These are phyloP conservation scores for Junonia oenone DNA, from an alignment of 2,888 invertebrate genomes.

Conservation along the genomic window DNA sequence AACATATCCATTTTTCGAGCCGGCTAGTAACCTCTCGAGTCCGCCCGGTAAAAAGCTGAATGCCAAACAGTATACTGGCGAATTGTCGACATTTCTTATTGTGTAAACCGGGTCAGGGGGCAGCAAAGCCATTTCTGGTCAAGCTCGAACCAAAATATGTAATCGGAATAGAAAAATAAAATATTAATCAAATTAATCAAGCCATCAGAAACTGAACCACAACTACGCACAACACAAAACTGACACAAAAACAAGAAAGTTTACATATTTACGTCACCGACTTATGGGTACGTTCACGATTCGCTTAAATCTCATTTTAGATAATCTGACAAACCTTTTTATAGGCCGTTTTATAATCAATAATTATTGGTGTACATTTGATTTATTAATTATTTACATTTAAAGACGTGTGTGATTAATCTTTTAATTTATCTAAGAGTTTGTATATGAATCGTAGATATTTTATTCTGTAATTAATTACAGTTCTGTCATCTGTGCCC, in stretches of 20 bases:
- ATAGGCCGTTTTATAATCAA: no score
- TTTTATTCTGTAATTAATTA: not conserved
- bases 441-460: no score
- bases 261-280: constrained; percentile 28
- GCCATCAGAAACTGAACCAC: constrained; percentile 75
- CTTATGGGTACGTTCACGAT: constrained; percentile 21
- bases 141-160: constrained; percentile 71
- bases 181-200: constrained; percentile 69
- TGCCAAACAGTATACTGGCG: constrained; percentile 84
- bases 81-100: constrained; percentile 84
- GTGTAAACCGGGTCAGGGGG: constrained; percentile 89
- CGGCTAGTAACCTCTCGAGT: constrained; percentile 84
- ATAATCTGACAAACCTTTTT: no score
- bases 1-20: constrained; percentile 86
- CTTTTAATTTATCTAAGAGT: no score
- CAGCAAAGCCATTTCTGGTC: constrained; percentile 83
- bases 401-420: no score
- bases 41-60: constrained; percentile 82
- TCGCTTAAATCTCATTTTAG: not conserved
- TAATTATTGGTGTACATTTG: no score
- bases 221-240: constrained; percentile 80
- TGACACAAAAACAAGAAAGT: constrained; percentile 68
- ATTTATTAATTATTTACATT: no score
- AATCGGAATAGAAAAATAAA: constrained; percentile 65
- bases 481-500: not conserved